A percentile compares a stretch with the other conserved stretches of the same genome.
phyloP scores from a whole-genome alignment of 2,797 vertebrate species.

The Furcifer pardalis region DNA sequence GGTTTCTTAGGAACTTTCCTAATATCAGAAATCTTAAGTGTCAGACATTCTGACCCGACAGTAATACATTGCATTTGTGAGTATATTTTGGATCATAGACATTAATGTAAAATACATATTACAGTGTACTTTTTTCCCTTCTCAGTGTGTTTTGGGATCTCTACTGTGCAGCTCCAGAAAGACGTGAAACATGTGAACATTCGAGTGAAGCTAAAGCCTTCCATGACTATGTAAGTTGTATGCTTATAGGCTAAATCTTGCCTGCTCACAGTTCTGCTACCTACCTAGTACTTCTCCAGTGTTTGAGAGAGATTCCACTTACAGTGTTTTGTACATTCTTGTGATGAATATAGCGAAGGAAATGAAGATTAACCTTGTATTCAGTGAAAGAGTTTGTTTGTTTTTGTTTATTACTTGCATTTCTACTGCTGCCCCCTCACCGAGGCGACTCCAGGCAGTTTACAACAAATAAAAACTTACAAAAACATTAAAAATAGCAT shows the following conservation, averaged over 20 bases:
- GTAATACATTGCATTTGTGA: background rate
- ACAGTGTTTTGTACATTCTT: background rate
- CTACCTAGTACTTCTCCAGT: background rate
- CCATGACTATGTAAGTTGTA: constrained; percentile 87
- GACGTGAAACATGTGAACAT: constrained; percentile 89
- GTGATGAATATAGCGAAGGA: background rate
- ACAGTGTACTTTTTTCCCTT: constrained; percentile 46
- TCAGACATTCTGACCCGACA: too few species aligned
- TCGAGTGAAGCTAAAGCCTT: constrained; percentile 91
- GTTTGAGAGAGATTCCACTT: background rate
- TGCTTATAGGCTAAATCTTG: constrained; percentile 21
- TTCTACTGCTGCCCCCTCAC: too few species aligned
- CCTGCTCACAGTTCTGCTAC: background rate
- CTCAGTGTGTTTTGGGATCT: constrained; percentile 90
- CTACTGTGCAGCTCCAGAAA: constrained; percentile 88
- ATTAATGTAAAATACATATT: constrained; percentile 6
- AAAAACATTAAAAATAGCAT: too few species aligned
- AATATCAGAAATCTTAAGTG: too few species aligned
- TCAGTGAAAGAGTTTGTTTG: background rate
- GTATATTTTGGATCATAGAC: background rate
- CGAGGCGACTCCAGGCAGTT: too few species aligned
- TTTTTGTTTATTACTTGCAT: too few species aligned
- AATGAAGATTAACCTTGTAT: background rate
- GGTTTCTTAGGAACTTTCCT: too few species aligned
- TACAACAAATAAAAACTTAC: too few species aligned